These are phyloP conservation scores for Lasaia peninsularis DNA, from an alignment of 1,140 invertebrate genomes.

Conservation along the genomic window DNA sequence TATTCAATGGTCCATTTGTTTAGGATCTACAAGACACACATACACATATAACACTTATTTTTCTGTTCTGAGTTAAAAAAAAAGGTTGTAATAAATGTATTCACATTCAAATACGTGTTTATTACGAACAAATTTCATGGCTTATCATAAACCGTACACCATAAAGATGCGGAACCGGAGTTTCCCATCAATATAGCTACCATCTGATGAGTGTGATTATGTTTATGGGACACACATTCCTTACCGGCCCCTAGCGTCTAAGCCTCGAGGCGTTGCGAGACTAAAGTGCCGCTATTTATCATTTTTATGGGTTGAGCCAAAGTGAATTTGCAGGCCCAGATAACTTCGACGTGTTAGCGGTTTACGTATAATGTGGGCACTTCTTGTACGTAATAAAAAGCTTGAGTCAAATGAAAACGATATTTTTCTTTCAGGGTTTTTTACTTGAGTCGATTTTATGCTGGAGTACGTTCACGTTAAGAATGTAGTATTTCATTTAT, in stretches of 20 bases:
- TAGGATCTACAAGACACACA: no score
- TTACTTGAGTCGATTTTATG: no score
- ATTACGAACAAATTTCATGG: conserved; percentile 37
- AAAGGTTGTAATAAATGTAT: no score
- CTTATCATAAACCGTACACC: conserved; percentile 37
- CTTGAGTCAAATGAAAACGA: not conserved
- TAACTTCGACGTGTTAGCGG: conserved; percentile 59
- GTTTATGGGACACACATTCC: conserved; percentile 59
- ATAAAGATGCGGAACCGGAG: conserved; percentile 23
- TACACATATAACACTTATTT: no score
- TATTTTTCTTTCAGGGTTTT: not conserved
- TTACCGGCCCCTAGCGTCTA: conserved; percentile 40
- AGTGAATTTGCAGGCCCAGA: conserved; percentile 70
- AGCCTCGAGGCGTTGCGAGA: conserved; percentile 54
- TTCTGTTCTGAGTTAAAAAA: no score
- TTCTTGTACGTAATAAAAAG: conserved; percentile 8
- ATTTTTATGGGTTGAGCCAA: conserved; percentile 66
- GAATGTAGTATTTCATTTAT: no score
- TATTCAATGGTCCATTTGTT: no score
- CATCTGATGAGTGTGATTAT: conserved; percentile 60
- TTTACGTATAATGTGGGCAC: conserved; percentile 28
- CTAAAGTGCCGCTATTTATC: conserved; percentile 64
- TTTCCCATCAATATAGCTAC: conserved; percentile 41
- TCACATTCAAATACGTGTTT: not conserved
- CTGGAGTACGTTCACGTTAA: no score